Base-by-base conservation (phyloP, 2,888 invertebrate genomes). In the Nomada fabriciana region DNA sequence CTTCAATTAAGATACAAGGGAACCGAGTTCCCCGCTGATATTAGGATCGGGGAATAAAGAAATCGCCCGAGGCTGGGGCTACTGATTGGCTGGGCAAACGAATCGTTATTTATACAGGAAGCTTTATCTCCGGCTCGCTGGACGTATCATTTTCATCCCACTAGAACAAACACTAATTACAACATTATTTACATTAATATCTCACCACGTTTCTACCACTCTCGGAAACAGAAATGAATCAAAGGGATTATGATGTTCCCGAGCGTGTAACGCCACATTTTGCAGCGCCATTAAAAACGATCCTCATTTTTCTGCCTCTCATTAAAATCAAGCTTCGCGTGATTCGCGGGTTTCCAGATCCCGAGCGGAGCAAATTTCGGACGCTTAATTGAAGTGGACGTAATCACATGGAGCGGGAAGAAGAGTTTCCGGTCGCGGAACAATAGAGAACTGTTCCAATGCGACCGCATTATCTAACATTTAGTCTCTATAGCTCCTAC, bases 351-450 rank as follows among this genome's bases (percentile, higher is more conserved):
- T 47, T 68, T 47, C 55, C 18, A 36, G 47, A 67, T 36, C 25
- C 20, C 13, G 15, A 7, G 23, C 18, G 20, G 36, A 60, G 47
- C 25, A 59, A 55, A 29, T 69, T 71, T 60, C 69, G 61, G 29
- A 11, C 61, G 76, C 55, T 69, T 78, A 73, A 82, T 82, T 65
- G 73, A 59, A 53, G 20, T 43, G 55, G 25, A 55, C 25, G 68
- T 68, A 76, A 78, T 78, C 70, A 23, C 25, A 42, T 61, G 69
- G 23, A 25, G 20, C 47, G 36, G 47, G 25, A 13, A 59, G 71
- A 64, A 68, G 72, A 75, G 61, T 75, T 72, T 43, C 71, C 71
- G 60, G 71, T 57, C 55, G 53, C 23, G 68, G 55, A 71, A 76
- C 70, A 74, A 81, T 52, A 67, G 10, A 13, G 57, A 23, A 43